Conservation (phyloP, 2,113 vertebrate species). For the Cyrtonyx montezumae region DNA sequence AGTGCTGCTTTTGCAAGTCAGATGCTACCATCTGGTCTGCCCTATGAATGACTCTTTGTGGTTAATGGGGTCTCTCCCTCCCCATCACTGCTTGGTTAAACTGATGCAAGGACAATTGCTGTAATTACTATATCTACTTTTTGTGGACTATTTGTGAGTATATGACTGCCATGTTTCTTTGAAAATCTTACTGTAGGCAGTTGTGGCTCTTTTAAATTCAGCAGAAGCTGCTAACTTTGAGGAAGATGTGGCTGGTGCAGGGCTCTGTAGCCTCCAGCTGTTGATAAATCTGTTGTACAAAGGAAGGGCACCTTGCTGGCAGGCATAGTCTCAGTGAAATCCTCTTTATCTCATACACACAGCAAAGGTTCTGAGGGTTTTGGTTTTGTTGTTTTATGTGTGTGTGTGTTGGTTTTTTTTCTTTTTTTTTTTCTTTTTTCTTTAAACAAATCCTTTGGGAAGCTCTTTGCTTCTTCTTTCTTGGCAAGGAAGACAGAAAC, state of each 20-base stretch:
- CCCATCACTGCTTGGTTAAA: neutral
- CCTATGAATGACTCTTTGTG: neutral
- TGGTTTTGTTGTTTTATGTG: too few relatives aligned
- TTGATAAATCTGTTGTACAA: neutral
- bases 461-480: neutral
- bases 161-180: neutral
- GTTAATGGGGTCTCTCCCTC: neutral
- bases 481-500: neutral
- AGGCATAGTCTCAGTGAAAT: neutral
- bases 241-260: neutral
- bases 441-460: neutral
- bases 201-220: neutral
- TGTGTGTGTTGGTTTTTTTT: too few relatives aligned
- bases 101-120: neutral
- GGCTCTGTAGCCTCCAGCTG: neutral
- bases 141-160: neutral
- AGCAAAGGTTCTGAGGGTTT: neutral
- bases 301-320: neutral
- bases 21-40: neutral
- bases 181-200: neutral
- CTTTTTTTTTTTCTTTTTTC: fast-evolving
- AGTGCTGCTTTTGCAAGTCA: neutral
- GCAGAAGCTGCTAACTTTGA: neutral
- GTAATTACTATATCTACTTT: neutral
- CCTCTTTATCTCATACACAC: neutral